Evolutionary conservation across 2,888 invertebrate genomes (phyloP).

Genomic region (Drosophila maculinotata): DNA sequence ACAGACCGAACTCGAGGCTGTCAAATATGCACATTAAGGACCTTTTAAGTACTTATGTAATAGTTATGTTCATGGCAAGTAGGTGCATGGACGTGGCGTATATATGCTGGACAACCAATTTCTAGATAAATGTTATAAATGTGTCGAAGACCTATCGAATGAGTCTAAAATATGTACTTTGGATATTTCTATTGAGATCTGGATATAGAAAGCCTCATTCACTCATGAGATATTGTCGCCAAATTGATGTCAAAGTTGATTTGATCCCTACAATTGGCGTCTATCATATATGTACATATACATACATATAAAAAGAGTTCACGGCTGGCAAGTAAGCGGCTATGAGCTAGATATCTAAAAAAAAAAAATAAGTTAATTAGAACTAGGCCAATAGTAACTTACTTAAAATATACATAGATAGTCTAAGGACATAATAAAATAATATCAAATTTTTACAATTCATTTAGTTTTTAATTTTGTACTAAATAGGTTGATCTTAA

Average conservation of each 20-base stretch:
- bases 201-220: slow-evolving; percentile 10
- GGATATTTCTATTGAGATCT: slow-evolving; percentile 9
- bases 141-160: slow-evolving; percentile 7
- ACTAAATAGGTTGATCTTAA: slow-evolving; percentile 44
- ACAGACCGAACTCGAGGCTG: slow-evolving; percentile 39
- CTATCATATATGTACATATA: slow-evolving; percentile 12
- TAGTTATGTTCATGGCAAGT: slow-evolving; percentile 12
- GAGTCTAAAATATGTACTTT: background rate
- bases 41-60: slow-evolving; percentile 14
- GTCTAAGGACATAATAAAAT: slow-evolving; percentile 27
- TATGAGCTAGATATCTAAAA: slow-evolving; percentile 14
- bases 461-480: slow-evolving; percentile 38
- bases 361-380: slow-evolving; percentile 4
- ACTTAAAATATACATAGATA: slow-evolving; percentile 16
- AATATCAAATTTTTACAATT: slow-evolving; percentile 34
- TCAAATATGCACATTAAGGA: slow-evolving; percentile 16
- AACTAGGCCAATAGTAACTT: slow-evolving; percentile 30
- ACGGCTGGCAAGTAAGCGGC: slow-evolving; percentile 31
- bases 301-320: slow-evolving; percentile 25
- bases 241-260: slow-evolving; percentile 25
- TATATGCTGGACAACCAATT: slow-evolving; percentile 22
- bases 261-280: slow-evolving; percentile 35
- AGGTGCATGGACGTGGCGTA: slow-evolving; percentile 12
- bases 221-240: slow-evolving; percentile 27
- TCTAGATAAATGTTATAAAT: slow-evolving; percentile 1